A percentile compares a stretch with the other conserved stretches of the same genome.
These are phyloP conservation scores for Caenorhabditis uteleia DNA, from an alignment of 2,888 invertebrate species.

Conservation along the genomic window DNA sequence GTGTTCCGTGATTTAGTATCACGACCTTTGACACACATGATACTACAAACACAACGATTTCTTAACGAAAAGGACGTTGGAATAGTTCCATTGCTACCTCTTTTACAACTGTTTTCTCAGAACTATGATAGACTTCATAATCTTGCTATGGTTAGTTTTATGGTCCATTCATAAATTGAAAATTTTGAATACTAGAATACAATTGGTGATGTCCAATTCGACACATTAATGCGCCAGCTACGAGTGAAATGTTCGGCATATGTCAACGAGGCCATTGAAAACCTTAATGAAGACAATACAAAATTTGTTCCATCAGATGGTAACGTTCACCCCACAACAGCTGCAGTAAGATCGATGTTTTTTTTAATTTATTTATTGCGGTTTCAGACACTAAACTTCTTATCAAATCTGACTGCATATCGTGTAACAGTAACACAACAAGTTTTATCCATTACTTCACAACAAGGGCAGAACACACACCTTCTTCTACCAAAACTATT, in stretches of 20 bases:
- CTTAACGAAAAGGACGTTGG: conserved; percentile 43
- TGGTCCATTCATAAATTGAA: background rate
- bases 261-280: conserved; percentile 44
- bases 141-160: conserved; percentile 41
- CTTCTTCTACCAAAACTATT: conserved; percentile 54
- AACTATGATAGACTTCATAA: conserved; percentile 49
- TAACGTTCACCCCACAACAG: conserved; percentile 94
- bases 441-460: conserved; percentile 46
- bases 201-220: conserved; percentile 41
- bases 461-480: conserved; percentile 38
- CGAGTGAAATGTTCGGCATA: conserved; percentile 43
- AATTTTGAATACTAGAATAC: conserved; percentile 40
- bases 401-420: conserved; percentile 47
- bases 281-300: conserved; percentile 63
- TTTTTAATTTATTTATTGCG: background rate
- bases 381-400: conserved; percentile 52
- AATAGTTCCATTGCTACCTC: conserved; percentile 45
- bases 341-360: conserved; percentile 77
- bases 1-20: conserved; percentile 52
- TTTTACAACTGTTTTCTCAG: conserved; percentile 47
- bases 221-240: conserved; percentile 41
- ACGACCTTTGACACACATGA: conserved; percentile 37
- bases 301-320: conserved; percentile 89
- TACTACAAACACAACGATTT: conserved; percentile 35
- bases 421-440: conserved; percentile 50